Conservation (phyloP, 2,797 vertebrate species). For the Adelosebastes latens region DNA sequence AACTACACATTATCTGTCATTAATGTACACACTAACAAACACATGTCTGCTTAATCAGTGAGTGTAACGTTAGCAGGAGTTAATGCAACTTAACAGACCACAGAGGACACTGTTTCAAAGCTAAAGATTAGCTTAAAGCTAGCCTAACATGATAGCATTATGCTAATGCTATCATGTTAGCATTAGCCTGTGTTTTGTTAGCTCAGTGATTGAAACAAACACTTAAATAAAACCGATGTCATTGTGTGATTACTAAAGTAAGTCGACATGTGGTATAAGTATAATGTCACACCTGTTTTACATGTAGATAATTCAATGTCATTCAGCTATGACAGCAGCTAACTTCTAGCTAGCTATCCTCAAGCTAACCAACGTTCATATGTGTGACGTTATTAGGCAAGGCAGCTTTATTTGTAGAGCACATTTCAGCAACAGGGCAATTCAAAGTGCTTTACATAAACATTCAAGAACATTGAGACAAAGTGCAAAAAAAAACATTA, state of each 20-base stretch:
- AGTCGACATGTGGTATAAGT: background rate
- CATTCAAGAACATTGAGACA: too few relatives aligned
- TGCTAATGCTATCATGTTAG: background rate
- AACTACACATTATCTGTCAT: accelerated
- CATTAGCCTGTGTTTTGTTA: background rate
- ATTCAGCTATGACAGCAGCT: background rate
- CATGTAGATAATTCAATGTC: background rate
- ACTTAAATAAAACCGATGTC: background rate
- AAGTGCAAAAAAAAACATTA: too few relatives aligned
- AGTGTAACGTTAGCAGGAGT: background rate
- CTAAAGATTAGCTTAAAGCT: background rate
- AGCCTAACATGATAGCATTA: background rate
- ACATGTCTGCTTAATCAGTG: accelerated
- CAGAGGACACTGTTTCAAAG: background rate
- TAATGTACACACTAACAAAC: accelerated
- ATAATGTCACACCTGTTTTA: accelerated
- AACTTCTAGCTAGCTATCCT: background rate
- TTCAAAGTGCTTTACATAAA: too few relatives aligned
- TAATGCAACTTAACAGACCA: accelerated
- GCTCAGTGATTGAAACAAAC: background rate
- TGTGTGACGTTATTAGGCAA: too few relatives aligned
- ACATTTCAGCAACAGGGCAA: too few relatives aligned
- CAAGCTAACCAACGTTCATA: background rate
- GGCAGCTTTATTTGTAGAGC: too few relatives aligned
- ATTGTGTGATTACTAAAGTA: background rate